These are phyloP conservation scores for Centropus bengalensis DNA, from an alignment of 2,113 vertebrate genomes.

Conservation along the genomic window DNA sequence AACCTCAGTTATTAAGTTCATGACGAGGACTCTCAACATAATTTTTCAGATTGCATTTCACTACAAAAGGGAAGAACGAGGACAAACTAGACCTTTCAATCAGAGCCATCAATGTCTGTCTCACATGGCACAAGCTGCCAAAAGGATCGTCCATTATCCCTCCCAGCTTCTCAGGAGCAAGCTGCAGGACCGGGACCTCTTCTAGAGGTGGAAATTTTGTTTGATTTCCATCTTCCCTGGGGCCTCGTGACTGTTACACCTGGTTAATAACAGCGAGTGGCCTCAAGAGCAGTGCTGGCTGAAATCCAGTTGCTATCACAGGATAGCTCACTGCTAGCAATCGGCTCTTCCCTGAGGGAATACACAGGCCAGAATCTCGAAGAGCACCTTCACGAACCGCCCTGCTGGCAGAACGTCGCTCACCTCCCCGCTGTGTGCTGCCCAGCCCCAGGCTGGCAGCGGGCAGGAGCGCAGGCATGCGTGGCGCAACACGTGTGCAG, in stretches of 20 bases:
- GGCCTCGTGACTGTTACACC: not conserved
- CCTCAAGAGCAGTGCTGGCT: not conserved
- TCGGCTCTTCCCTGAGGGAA: not conserved
- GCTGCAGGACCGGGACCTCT: not conserved
- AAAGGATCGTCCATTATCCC: not conserved
- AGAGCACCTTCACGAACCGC: not conserved
- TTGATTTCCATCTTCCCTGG: not conserved
- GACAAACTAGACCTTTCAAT: not conserved
- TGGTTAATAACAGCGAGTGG: not conserved
- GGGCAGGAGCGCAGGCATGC: slow-evolving; percentile 31
- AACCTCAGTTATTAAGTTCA: not conserved
- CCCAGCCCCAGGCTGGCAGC: not conserved
- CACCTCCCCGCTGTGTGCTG: not conserved
- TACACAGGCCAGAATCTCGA: not conserved
- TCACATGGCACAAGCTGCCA: not conserved
- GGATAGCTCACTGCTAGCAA: not conserved
- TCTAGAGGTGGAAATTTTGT: not conserved
- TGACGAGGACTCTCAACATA: not conserved
- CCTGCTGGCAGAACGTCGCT: slow-evolving; percentile 63
- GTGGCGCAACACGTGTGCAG: not conserved
- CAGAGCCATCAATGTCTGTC: not conserved
- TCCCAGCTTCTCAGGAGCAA: not conserved
- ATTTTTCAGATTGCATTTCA: not conserved
- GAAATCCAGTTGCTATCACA: not conserved
- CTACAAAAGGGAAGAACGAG: not conserved